Percentiles rank a stretch among this genome's conserved stretches.
Conservation (phyloP, 2,797 vertebrate genomes). For the Sarcoramphus papa region DNA sequence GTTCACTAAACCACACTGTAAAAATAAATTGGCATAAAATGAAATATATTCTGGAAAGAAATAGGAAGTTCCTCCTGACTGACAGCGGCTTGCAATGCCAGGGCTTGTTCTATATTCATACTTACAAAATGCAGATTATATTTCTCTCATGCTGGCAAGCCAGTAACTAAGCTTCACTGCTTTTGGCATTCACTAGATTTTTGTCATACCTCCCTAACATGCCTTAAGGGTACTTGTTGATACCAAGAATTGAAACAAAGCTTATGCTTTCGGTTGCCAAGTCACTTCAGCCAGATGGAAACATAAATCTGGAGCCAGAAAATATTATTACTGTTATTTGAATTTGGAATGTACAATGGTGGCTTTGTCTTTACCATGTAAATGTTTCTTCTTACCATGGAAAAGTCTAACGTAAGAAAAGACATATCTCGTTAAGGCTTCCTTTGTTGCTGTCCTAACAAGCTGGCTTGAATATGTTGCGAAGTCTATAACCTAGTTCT, state of each 20-base stretch:
- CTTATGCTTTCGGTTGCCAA: constrained; percentile 68
- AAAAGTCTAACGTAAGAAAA: constrained; percentile 12
- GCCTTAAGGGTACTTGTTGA: constrained; percentile 68
- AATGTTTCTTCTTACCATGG: not conserved
- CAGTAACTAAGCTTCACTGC: constrained; percentile 45
- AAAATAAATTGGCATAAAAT: constrained; percentile 47
- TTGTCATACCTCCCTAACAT: constrained; percentile 68
- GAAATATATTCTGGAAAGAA: constrained; percentile 39
- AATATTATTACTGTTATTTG: constrained; percentile 51
- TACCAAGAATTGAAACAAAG: constrained; percentile 68
- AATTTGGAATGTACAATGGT: constrained; percentile 40
- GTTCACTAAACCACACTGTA: not conserved
- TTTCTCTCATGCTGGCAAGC: constrained; percentile 54
- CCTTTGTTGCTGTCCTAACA: not conserved
- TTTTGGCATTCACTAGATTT: constrained; percentile 54
- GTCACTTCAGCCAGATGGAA: constrained; percentile 68
- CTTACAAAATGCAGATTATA: constrained; percentile 60
- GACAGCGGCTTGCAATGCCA: constrained; percentile 46
- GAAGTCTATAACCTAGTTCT: not conserved
- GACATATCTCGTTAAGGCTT: not conserved
- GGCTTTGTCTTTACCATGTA: constrained; percentile 37
- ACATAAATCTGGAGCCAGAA: constrained; percentile 58
- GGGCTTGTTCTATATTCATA: constrained; percentile 60
- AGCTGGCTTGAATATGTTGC: not conserved
- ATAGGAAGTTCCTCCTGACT: constrained; percentile 56